A percentile compares a stretch with the other conserved stretches of the same genome.
These are phyloP conservation scores for Hoplostethus mediterraneus DNA, from an alignment of 2,797 vertebrate species.

Conservation along the genomic window DNA sequence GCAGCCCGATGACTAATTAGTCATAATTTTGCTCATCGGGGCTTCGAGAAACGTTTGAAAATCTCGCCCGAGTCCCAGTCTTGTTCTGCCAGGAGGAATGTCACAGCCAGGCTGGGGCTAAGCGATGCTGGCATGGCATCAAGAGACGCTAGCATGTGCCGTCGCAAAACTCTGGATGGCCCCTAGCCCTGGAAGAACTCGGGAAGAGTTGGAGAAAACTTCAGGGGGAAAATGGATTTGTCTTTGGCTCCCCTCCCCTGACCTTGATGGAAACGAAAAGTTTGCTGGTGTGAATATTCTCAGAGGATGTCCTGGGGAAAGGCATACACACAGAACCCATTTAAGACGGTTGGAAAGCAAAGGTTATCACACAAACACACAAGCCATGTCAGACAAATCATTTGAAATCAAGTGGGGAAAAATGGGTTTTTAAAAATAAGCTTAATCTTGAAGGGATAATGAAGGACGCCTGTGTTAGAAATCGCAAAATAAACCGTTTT, in stretches of 20 bases:
- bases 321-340: not conserved
- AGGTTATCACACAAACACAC: conserved; percentile 24
- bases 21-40: conserved; percentile 65
- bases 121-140: conserved; percentile 62
- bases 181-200: conserved; percentile 39
- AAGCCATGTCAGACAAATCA: not conserved
- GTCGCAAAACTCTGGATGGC: conserved; percentile 27
- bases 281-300: conserved; percentile 3
- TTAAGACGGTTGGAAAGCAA: not conserved
- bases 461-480: conserved; percentile 12
- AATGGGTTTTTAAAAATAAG: not conserved
- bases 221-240: conserved; percentile 14
- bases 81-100: conserved; percentile 66
- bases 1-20: conserved; percentile 75
- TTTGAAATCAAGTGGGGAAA: not conserved
- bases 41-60: conserved; percentile 64
- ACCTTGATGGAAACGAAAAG: conserved; percentile 47
- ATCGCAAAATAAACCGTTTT: conserved; percentile 28
- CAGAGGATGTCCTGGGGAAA: not conserved
- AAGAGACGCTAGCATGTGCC: conserved; percentile 54
- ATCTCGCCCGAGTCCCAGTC: conserved; percentile 53
- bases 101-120: conserved; percentile 57
- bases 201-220: conserved; percentile 51
- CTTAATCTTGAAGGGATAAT: conserved; percentile 22
- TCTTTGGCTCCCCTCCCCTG: conserved; percentile 27